Conservation (phyloP, 1,140 invertebrate species). For the Polypedilum vanderplanki region DNA sequence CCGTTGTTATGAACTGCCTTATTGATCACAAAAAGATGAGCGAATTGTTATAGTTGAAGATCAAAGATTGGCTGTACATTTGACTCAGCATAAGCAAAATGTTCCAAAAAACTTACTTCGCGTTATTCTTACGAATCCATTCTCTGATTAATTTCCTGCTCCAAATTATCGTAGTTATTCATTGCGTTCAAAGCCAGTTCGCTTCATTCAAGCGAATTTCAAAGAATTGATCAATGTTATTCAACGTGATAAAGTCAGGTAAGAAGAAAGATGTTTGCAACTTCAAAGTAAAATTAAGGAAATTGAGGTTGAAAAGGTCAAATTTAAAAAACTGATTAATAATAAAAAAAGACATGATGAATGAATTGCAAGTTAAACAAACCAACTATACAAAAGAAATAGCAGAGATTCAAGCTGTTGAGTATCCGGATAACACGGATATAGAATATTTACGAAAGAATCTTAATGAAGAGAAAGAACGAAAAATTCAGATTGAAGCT, state of each 20-base stretch:
- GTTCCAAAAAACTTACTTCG: slow-evolving; percentile 59
- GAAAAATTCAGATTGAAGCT: slow-evolving; percentile 34
- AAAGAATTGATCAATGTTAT: slow-evolving; percentile 41
- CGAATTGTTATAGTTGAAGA: slow-evolving; percentile 56
- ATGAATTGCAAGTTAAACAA: slow-evolving; percentile 32
- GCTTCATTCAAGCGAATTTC: slow-evolving; percentile 57
- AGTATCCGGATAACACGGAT: slow-evolving; percentile 29
- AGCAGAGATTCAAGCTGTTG: slow-evolving; percentile 12
- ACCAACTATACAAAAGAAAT: slow-evolving; percentile 27
- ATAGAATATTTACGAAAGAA: slow-evolving; percentile 25
- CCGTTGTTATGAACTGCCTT: slow-evolving; percentile 73
- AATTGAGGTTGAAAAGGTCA: slow-evolving; percentile 32
- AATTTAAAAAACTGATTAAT: background rate
- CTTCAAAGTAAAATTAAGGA: slow-evolving; percentile 32
- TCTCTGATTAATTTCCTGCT: slow-evolving; percentile 50
- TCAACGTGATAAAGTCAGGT: background rate
- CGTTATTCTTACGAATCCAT: slow-evolving; percentile 54
- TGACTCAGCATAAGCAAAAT: slow-evolving; percentile 52
- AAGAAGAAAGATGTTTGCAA: slow-evolving; percentile 29
- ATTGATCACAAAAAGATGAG: slow-evolving; percentile 71
- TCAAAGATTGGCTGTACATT: slow-evolving; percentile 51
- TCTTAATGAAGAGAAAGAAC: slow-evolving; percentile 33
- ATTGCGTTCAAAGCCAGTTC: slow-evolving; percentile 42
- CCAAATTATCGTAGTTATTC: slow-evolving; percentile 63
- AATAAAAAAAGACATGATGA: background rate